Evolutionary conservation across 1,140 invertebrate species (phyloP), one percentile per base, ranked within the genome.

Genomic region (Drosophila micromelanica): DNA sequence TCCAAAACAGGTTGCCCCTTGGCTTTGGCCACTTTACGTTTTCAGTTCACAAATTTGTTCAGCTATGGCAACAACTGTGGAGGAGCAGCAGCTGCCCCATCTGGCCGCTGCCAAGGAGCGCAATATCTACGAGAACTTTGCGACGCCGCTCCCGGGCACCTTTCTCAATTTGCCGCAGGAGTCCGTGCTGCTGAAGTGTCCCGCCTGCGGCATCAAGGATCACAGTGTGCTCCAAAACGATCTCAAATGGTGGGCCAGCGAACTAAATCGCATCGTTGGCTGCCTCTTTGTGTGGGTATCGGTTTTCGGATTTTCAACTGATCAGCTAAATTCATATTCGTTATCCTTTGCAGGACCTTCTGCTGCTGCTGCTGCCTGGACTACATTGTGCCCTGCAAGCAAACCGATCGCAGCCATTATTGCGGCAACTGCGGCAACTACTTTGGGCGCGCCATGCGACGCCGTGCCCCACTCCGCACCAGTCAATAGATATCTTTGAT

Each of bases 371-470:
- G 76, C 49, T 91, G 90, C 37, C 61, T 90, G 64, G 61, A 91
- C 60, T 91, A 90, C 45, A 64, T 51, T 48, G 59, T 79, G 52
- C 84, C 87, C 60, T 91, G 84, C 71, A 90, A 90, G 60, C 84
- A 90, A 60, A 91, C 84, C 9, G 90, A 91, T 64, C 73, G 84
- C 20, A 91, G 91, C 55, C 90, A 91, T 72, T 91, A 91, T 30
- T 91, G 90, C 23, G 80, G 78, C 69, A 91, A 91, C 57, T 91
- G 90, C 35, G 85, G 90, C 40, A 91, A 90, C 60, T 91, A 91
- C 65, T 91, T 90, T 72, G 90, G 90, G 3, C 78, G 90, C 11
- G 73, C 73, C 13, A 80, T 91, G 74, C 86, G 91, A 59, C 74
- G 78, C 35, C 62, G 72, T 42, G 49, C 55, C 12, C 84, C 82